These are phyloP conservation scores for Cheilosia scutellata DNA, from an alignment of 2,888 invertebrate genomes.

Conservation along the genomic window DNA sequence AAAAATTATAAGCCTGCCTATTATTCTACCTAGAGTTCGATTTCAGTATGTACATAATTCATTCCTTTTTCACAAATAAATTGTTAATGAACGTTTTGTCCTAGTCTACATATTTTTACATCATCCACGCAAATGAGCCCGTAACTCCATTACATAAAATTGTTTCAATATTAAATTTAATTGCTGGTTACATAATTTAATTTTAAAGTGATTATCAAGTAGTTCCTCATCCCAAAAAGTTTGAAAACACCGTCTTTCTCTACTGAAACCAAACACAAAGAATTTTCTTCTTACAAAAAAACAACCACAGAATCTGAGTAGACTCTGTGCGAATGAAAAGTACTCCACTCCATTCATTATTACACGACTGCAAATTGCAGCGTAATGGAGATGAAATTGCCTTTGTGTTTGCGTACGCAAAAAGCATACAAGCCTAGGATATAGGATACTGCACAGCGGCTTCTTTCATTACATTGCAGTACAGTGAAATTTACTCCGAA, in stretches of 20 bases:
- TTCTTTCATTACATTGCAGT: conserved; percentile 36
- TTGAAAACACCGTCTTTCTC: too few relatives aligned
- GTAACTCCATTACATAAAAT: too few relatives aligned
- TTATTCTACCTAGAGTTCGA: too few relatives aligned
- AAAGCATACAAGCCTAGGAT: not conserved
- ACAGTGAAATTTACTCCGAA: conserved; percentile 62
- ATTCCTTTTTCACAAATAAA: too few relatives aligned
- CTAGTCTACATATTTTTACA: too few relatives aligned
- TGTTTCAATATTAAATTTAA: too few relatives aligned
- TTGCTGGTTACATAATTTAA: too few relatives aligned
- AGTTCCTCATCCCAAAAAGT: not conserved
- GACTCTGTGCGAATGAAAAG: conserved; percentile 8
- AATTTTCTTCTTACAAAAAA: not conserved
- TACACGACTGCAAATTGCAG: conserved; percentile 63
- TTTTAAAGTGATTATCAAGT: too few relatives aligned
- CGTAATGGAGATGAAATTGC: conserved; percentile 57
- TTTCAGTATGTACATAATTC: too few relatives aligned
- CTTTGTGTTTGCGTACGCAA: conserved; percentile 61
- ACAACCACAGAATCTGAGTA: conserved; percentile 8
- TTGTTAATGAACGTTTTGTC: too few relatives aligned
- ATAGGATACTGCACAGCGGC: not conserved
- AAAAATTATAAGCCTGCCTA: too few relatives aligned
- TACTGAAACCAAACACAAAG: not conserved
- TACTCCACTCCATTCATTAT: conserved; percentile 52
- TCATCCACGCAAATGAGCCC: too few relatives aligned